Evolutionary conservation across 30 jellyfish, hydroid and myxozoan species (phyloP).

Genomic region (Mastigias papua): DNA sequence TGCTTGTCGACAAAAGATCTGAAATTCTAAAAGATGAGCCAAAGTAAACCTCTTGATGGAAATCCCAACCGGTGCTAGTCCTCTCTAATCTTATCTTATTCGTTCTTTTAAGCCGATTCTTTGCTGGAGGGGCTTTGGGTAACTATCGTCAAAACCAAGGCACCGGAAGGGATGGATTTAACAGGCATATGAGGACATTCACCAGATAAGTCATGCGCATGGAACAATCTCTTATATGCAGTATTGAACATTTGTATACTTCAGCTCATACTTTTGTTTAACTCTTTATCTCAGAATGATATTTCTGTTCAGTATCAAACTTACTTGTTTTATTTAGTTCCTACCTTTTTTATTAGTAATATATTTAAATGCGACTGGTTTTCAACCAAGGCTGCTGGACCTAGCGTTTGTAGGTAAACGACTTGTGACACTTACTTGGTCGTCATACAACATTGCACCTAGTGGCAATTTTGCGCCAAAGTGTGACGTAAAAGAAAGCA

Average conservation of each 20-base stretch:
- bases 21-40: not conserved
- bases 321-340: too few relatives aligned
- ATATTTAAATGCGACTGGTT: too few relatives aligned
- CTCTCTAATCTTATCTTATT: not conserved
- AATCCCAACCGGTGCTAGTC: not conserved
- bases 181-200: slow-evolving; percentile 63
- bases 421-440: too few relatives aligned
- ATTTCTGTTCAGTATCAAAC: too few relatives aligned
- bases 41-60: too few relatives aligned
- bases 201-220: slow-evolving; percentile 9
- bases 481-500: too few relatives aligned
- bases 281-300: not conserved
- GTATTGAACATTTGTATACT: not conserved
- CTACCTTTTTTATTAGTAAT: too few relatives aligned
- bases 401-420: too few relatives aligned
- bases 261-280: not conserved
- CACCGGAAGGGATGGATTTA: slow-evolving; percentile 62
- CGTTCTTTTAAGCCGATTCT: slow-evolving; percentile 28
- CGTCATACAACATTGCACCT: too few relatives aligned
- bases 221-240: not conserved
- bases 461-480: too few relatives aligned
- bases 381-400: too few relatives aligned
- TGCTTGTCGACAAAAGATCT: not conserved
- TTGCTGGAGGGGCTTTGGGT: slow-evolving; percentile 66
- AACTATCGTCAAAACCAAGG: slow-evolving; percentile 68